phyloP scores from a whole-genome alignment of 2,113 vertebrate genomes.

The Nannospalax galili region DNA sequence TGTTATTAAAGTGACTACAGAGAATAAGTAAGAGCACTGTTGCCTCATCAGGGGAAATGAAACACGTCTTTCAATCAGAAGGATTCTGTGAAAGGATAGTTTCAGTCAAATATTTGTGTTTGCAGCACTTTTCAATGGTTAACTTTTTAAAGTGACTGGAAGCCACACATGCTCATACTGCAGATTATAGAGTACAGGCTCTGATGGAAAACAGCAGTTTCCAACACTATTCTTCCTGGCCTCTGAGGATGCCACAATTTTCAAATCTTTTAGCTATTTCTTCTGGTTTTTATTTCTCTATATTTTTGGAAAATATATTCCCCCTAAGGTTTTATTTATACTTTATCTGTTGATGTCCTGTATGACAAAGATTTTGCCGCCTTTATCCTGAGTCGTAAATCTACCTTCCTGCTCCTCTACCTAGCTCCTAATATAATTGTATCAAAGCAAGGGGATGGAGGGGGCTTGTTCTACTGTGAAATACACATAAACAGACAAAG shows the following conservation, averaged over 20 bases:
- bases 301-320: neutral
- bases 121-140: neutral
- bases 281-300: neutral
- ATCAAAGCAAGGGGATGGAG: neutral
- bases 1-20: slow-evolving; percentile 66
- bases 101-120: slow-evolving; percentile 39
- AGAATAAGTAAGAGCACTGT: slow-evolving; percentile 41
- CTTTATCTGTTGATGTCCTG: neutral
- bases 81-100: neutral
- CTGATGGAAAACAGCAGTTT: neutral
- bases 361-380: neutral
- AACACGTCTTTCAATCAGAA: neutral
- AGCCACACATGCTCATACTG: neutral
- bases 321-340: neutral
- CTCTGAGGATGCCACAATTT: neutral
- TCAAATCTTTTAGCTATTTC: neutral
- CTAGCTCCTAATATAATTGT: neutral
- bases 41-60: neutral
- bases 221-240: neutral
- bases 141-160: neutral
- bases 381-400: neutral
- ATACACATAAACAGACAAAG: neutral
- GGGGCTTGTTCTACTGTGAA: neutral
- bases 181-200: slow-evolving; percentile 30
- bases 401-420: neutral